Evolutionary conservation across 2,113 vertebrate species (phyloP), one percentile per base, ranked within the genome.

Genomic region (Scomber colias): DNA sequence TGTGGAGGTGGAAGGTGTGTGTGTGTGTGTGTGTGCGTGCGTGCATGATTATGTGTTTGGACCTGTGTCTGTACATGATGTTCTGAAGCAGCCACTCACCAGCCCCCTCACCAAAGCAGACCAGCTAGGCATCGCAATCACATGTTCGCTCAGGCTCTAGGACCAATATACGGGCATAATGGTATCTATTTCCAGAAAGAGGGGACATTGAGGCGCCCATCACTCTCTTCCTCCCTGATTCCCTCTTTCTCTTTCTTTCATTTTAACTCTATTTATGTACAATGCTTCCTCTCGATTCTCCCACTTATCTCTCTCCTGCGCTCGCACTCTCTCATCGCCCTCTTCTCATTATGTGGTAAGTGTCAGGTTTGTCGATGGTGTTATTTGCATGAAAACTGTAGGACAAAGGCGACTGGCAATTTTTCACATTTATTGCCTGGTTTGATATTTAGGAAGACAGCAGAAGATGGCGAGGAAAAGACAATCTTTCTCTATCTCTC

Each of bases 301-400:
- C 87, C 83, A 86, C 89, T 86, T 90, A 86, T 91, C 79, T 83
- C 65, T 81, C 82, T 69, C 65, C 30, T 45, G 67, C 61, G 68
- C 75, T 82, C 67, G n/a, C 85, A 21, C 84, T 74, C 77, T 65
- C 82, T 88, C 84, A 21, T 84, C 84, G 71, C 63, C 74, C 83
- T 89, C 86, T 74, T 79, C 87, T 89, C 90, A 90, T 91, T 90
- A 92, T 62, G 81, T 83, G 84, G 56, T 83, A 81, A 92, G 88
- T 88, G 87, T 88, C 89, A 82, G 71, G 70, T 89, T 89, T 84
- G 87, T 88, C 83, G 60, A 87, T 69, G 75, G 67, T n/a, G 56
- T 76, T 84, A 91, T 91, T 92, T 91, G 90, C 92, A 92, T 89
- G 89, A 88, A 88, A 81, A 87, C 61, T 62, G 59, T 21, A 90